Evolutionary conservation across 2,888 invertebrate genomes (phyloP).

Genomic region (Drosophila fungiperda): DNA sequence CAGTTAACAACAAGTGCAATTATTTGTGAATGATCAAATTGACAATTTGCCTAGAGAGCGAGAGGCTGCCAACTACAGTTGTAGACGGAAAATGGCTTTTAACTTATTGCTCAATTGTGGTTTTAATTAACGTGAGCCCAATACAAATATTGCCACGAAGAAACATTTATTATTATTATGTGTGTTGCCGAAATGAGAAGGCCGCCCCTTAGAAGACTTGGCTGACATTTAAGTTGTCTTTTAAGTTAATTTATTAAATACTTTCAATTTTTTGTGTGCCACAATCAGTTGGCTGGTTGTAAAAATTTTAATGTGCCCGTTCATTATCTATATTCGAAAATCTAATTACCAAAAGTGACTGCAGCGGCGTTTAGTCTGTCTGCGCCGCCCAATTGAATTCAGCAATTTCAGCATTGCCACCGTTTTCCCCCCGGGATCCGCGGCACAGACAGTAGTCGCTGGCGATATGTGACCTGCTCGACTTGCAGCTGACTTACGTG

Average conservation of each 20-base stretch:
- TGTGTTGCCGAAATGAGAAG: conserved; percentile 40
- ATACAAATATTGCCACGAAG: conserved; percentile 6
- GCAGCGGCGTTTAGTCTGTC: conserved; percentile 43
- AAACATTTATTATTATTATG: conserved; percentile 29
- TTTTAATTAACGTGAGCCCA: conserved; percentile 23
- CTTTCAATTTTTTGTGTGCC: conserved; percentile 56
- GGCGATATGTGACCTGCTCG: conserved; percentile 41
- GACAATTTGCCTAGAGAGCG: conserved; percentile 24
- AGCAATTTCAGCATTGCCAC: background rate
- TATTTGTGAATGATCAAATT: conserved; percentile 15
- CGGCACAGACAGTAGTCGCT: conserved; percentile 25
- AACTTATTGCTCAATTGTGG: conserved; percentile 52
- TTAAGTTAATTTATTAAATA: conserved; percentile 79
- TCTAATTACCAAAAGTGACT: conserved; percentile 78
- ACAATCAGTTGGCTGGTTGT: conserved; percentile 56
- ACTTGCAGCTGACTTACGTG: conserved; percentile 54
- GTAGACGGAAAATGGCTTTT: conserved; percentile 23
- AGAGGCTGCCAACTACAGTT: conserved; percentile 30
- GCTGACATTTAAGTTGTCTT: conserved; percentile 61
- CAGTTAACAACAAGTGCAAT: conserved; percentile 25
- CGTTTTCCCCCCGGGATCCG: background rate
- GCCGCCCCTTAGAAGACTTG: conserved; percentile 12
- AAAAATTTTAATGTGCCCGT: conserved; percentile 79
- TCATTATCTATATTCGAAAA: conserved; percentile 75
- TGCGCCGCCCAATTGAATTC: conserved; percentile 4